A percentile compares a stretch with the other conserved stretches of the same genome.
phyloP scores from a whole-genome alignment of 2,888 invertebrate species.

The Dascillus cervinus region DNA sequence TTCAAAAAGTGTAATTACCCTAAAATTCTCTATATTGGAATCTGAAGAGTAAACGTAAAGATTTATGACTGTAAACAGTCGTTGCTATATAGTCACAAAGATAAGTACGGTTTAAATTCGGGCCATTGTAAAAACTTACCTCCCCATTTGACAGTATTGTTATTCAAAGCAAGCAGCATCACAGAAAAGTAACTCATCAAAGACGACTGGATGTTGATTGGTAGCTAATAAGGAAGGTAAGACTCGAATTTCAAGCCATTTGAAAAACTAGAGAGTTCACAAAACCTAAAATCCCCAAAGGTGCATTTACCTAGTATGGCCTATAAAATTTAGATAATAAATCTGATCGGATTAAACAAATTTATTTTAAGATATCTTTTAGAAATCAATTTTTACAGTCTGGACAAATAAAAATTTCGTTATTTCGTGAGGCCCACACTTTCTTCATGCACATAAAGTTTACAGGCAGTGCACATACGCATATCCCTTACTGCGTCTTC shows the following conservation, averaged over 20 bases:
- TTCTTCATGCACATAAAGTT: slow-evolving; percentile 1
- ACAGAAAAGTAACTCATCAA: slow-evolving; percentile 2
- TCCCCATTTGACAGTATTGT: too few relatives aligned
- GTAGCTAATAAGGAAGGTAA: slow-evolving; percentile 2
- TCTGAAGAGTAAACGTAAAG: too few relatives aligned
- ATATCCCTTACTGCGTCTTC: not conserved
- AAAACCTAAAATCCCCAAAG: too few relatives aligned
- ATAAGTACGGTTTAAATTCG: too few relatives aligned
- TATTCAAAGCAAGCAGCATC: too few relatives aligned
- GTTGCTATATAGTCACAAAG: too few relatives aligned
- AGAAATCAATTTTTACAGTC: slow-evolving; percentile 2
- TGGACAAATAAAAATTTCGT: slow-evolving; percentile 1
- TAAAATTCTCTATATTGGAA: too few relatives aligned
- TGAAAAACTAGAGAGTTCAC: slow-evolving; percentile 2
- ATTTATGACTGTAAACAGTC: too few relatives aligned
- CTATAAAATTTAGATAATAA: not conserved
- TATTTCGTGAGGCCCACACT: slow-evolving; percentile 1
- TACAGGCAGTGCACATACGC: slow-evolving; percentile 2
- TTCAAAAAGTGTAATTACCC: too few relatives aligned
- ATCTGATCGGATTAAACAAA: slow-evolving; percentile 1
- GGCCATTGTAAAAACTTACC: too few relatives aligned
- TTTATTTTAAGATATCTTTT: slow-evolving; percentile 1
- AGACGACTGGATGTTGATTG: not conserved
- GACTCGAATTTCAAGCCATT: slow-evolving; percentile 1
- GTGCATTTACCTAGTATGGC: too few relatives aligned